Evolutionary conservation across 2,888 invertebrate genomes (phyloP), one percentile per base, ranked within the genome.

Genomic region (Andricus curvator): DNA sequence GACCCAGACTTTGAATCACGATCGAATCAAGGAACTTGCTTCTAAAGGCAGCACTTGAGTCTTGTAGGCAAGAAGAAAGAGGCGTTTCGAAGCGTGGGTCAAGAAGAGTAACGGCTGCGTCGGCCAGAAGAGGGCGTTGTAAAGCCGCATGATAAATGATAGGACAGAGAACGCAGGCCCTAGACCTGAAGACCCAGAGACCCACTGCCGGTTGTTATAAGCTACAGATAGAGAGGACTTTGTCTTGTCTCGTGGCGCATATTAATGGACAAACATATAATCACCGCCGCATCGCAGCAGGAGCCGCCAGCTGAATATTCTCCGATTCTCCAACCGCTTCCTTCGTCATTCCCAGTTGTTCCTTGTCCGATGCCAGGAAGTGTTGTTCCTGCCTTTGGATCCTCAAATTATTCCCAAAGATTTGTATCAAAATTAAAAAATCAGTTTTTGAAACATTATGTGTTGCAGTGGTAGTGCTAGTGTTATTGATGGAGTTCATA

Each of bases 261-360:
- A 92, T 92, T 92, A 92, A 92, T 92, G 90, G 91, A 90, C 90
- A 91, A 90, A 90, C 88, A 88, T 90, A 92, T 90, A 92, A 92
- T 92, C 91, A 90, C 90, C 88, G 89, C 90, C 88, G 89, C 88
- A 91, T 91, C 92, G 88, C 91, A 91, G 91, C 91, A 87, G 91
- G 91, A 88, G 88, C 85, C 88, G 86, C 88, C 88, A 88, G 88
- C 88, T 88, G 88, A 86, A 87, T 78, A 87, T 88, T 86, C 87
- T 84, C 84, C 81, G 81, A 81, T 84, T 85, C 83, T 79, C 84
- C 80, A 80, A 37, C 62, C n/a, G 44, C 74, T 64, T 80, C 76
- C 65, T 78, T 83, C 85, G 81, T 81, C 77, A 77, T 56, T 85
- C 84, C 84, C 88, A 90, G 90, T 90, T 89, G 88, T 87, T 88